phyloP scores from a whole-genome alignment of 2,888 invertebrate genomes.

The Petrolisthes manimaculis region DNA sequence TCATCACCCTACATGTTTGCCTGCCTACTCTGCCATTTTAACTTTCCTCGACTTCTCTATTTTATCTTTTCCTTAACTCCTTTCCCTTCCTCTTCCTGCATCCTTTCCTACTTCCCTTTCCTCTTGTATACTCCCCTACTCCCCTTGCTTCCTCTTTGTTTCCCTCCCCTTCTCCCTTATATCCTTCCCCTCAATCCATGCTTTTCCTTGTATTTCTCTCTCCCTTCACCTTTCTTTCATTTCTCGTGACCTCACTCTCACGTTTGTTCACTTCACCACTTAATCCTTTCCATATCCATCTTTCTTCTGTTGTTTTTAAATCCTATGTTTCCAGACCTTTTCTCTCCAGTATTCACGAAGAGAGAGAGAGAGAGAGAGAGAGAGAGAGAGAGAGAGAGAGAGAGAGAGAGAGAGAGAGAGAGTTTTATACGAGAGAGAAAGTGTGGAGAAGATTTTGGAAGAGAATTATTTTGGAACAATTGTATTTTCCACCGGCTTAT shows the following conservation, averaged over 20 bases:
- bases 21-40: background rate
- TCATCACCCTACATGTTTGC: background rate
- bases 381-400: conserved; percentile 15
- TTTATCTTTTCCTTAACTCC: background rate
- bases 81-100: background rate
- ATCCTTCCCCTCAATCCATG: too few relatives aligned
- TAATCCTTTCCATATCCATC: too few relatives aligned
- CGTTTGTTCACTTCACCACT: too few relatives aligned
- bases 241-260: too few relatives aligned
- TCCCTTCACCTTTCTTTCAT: too few relatives aligned
- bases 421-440: background rate
- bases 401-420: background rate
- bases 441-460: background rate
- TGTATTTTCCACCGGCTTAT: background rate
- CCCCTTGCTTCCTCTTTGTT: background rate
- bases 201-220: too few relatives aligned
- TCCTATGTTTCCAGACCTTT: too few relatives aligned
- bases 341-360: too few relatives aligned
- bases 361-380: background rate
- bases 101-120: background rate
- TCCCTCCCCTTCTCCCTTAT: background rate
- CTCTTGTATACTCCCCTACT: background rate
- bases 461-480: background rate
- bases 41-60: too few relatives aligned
- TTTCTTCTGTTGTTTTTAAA: too few relatives aligned